Evolutionary conservation across 2,113 vertebrate species (phyloP).

Genomic region (Panthera tigris): DNA sequence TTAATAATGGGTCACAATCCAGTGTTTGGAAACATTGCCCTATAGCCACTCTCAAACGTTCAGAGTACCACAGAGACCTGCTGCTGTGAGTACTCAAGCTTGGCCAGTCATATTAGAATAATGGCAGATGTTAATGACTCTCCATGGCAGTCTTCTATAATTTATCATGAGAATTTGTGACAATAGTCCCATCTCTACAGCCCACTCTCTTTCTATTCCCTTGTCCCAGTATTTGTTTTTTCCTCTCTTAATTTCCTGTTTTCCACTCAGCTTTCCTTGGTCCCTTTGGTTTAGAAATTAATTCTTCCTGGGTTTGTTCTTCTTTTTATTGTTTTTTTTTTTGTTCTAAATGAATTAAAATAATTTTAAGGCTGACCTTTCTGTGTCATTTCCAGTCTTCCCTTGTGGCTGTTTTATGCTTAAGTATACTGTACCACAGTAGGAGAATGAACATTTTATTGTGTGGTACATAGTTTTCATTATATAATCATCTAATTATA

Average conservation of each 20-base stretch:
- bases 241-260: slow-evolving; percentile 65
- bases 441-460: slow-evolving; percentile 59
- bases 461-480: slow-evolving; percentile 72
- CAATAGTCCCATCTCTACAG: not conserved
- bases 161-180: slow-evolving; percentile 10
- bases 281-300: slow-evolving; percentile 68
- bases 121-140: not conserved
- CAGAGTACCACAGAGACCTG: not conserved
- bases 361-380: slow-evolving; percentile 75
- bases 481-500: slow-evolving; percentile 72
- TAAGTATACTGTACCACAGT: slow-evolving; percentile 61
- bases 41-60: not conserved
- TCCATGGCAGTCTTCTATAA: not conserved
- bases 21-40: not conserved
- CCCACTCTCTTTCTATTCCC: slow-evolving; percentile 14
- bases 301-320: slow-evolving; percentile 75
- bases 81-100: not conserved
- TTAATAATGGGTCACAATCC: not conserved
- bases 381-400: slow-evolving; percentile 59
- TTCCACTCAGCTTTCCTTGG: slow-evolving; percentile 57
- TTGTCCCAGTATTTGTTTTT: slow-evolving; percentile 54
- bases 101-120: not conserved
- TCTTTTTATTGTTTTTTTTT: slow-evolving; percentile 57
- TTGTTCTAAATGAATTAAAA: slow-evolving; percentile 74
- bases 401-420: slow-evolving; percentile 57